These are phyloP conservation scores for Drosophila murphyi DNA, from an alignment of 1,140 invertebrate genomes.

Conservation along the genomic window DNA sequence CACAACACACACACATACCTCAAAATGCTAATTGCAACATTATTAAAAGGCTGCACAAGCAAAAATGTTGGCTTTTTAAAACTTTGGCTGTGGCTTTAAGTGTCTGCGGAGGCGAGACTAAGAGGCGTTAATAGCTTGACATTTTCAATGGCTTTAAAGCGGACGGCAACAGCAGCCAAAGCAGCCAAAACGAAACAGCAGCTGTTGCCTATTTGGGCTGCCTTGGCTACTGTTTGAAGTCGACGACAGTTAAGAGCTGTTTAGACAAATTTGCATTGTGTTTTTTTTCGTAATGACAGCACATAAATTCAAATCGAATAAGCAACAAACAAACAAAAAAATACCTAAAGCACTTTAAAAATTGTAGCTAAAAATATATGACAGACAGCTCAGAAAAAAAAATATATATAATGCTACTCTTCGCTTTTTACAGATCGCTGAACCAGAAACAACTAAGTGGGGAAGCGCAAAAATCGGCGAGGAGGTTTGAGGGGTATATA, in stretches of 20 bases:
- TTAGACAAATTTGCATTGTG: constrained; percentile 43
- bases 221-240: constrained; percentile 65
- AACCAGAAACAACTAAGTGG: constrained; percentile 56
- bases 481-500: too few relatives aligned
- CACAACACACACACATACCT: constrained; percentile 35
- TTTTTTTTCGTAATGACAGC: constrained; percentile 21
- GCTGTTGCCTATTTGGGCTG: constrained; percentile 60
- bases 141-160: constrained; percentile 70
- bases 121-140: constrained; percentile 81
- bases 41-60: constrained; percentile 42
- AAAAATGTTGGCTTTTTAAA: constrained; percentile 34
- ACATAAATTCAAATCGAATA: constrained; percentile 45
- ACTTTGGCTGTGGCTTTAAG: constrained; percentile 43
- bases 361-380: constrained; percentile 50
- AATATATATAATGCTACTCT: constrained; percentile 10
- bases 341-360: constrained; percentile 37
- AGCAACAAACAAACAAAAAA: constrained; percentile 14
- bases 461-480: not conserved
- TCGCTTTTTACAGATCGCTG: constrained; percentile 40
- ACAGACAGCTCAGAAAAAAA: constrained; percentile 20
- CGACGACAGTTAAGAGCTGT: constrained; percentile 28
- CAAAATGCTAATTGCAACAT: constrained; percentile 74
- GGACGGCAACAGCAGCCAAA: constrained; percentile 13
- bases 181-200: constrained; percentile 17
- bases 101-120: constrained; percentile 80